phyloP scores from a whole-genome alignment of 2,797 vertebrate species.

The Gymnoscopelus microlampas region DNA sequence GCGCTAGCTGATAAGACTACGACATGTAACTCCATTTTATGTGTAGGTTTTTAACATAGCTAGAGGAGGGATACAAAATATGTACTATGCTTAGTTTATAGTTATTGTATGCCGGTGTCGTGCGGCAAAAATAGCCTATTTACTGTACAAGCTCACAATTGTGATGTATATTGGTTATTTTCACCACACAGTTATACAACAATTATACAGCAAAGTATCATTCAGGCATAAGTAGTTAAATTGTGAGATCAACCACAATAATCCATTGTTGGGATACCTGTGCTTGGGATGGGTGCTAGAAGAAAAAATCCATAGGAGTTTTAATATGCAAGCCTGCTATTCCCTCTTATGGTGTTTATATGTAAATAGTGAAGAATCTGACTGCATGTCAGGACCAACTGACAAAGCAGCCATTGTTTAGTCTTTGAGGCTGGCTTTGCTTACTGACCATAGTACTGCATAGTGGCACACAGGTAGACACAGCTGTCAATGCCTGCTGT shows the following conservation, averaged over 20 bases:
- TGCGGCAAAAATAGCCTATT: too few species aligned
- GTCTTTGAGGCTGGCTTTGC: constrained; percentile 35
- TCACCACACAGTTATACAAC: too few species aligned
- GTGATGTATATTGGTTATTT: too few species aligned
- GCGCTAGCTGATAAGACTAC: not conserved
- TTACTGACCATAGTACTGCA: constrained; percentile 42
- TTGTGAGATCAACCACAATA: not conserved
- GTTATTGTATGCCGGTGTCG: too few species aligned
- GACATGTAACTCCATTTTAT: not conserved
- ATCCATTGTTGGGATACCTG: not conserved
- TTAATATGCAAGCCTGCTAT: not conserved
- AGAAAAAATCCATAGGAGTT: not conserved
- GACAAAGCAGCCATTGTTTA: constrained; percentile 50
- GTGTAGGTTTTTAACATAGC: not conserved
- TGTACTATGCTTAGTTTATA: too few species aligned
- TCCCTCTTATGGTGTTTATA: not conserved
- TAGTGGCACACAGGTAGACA: constrained; percentile 13
- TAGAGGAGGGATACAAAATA: too few species aligned
- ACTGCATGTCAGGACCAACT: constrained; percentile 9
- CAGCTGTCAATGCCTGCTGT: not conserved
- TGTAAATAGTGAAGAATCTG: not conserved
- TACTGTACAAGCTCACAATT: too few species aligned
- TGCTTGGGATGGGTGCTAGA: not conserved
- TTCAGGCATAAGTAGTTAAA: not conserved
- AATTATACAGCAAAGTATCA: too few species aligned